Evolutionary conservation across 2,888 invertebrate genomes (phyloP).

Genomic region (Panopea generosa): DNA sequence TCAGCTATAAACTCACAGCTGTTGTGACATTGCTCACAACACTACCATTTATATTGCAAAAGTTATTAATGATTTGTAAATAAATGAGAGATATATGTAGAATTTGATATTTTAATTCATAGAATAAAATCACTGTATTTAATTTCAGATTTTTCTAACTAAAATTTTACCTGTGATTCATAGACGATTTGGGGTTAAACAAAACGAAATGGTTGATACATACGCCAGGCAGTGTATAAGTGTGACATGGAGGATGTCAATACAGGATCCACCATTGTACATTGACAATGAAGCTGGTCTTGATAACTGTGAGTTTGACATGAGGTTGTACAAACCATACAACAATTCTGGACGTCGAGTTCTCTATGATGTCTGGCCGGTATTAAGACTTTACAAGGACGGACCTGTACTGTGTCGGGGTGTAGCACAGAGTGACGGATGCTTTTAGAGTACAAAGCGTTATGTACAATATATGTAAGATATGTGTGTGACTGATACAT

Average conservation of each 20-base stretch:
- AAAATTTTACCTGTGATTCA: constrained; percentile 37
- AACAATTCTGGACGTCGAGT: constrained; percentile 28
- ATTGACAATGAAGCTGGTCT: constrained; percentile 9
- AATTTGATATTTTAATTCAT: too few relatives aligned
- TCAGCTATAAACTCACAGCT: too few relatives aligned
- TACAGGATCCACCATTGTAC: constrained; percentile 48
- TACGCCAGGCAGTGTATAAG: constrained; percentile 38
- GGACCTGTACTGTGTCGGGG: constrained; percentile 41
- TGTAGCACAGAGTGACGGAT: constrained; percentile 31
- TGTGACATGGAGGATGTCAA: constrained; percentile 50
- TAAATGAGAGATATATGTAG: too few relatives aligned
- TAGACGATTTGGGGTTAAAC: constrained; percentile 20
- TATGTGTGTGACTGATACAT: too few relatives aligned
- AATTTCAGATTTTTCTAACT: constrained; percentile 35
- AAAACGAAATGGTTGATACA: constrained; percentile 17
- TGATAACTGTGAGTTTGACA: constrained; percentile 24
- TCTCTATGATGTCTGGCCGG: constrained; percentile 49
- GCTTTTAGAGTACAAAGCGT: too few relatives aligned
- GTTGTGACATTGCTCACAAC: too few relatives aligned
- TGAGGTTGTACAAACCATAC: constrained; percentile 32
- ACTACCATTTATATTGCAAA: too few relatives aligned
- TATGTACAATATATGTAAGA: too few relatives aligned
- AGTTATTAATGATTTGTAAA: too few relatives aligned
- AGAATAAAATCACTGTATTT: too few relatives aligned
- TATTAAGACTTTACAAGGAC: constrained; percentile 28